Evolutionary conservation across 2,113 vertebrate genomes (phyloP).

Genomic region (Chiloscyllium plagiosum): DNA sequence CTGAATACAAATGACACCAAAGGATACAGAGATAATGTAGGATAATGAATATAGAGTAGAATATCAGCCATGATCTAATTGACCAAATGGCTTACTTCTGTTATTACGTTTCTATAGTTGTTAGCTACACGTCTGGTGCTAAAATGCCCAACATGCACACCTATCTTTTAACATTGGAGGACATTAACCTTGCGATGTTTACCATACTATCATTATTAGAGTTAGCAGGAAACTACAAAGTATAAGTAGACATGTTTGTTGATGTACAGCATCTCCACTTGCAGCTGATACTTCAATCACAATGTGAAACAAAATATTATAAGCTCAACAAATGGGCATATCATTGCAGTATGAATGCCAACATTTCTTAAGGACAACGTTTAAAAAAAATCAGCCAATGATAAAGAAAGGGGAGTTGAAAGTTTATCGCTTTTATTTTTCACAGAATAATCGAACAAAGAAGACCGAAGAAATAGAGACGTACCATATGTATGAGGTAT

Average conservation of each 20-base stretch:
- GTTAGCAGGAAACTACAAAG: not conserved
- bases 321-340: not conserved
- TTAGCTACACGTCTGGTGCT: not conserved
- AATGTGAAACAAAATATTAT: not conserved
- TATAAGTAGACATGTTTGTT: not conserved
- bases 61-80: too few species aligned
- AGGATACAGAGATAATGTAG: too few species aligned
- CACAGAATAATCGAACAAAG: not conserved
- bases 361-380: too few species aligned
- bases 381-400: not conserved
- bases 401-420: conserved; percentile 3
- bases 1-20: too few species aligned
- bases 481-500: conserved; percentile 31
- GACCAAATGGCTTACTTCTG: too few species aligned
- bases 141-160: not conserved
- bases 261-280: not conserved
- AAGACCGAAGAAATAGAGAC: not conserved
- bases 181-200: not conserved
- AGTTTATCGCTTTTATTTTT: conserved; percentile 20
- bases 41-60: too few species aligned
- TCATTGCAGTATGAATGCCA: not conserved
- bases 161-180: not conserved
- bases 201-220: not conserved
- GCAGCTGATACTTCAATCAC: not conserved
- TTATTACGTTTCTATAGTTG: not conserved